Conservation (phyloP, 2,888 invertebrate species). For the Meloe dianella region DNA sequence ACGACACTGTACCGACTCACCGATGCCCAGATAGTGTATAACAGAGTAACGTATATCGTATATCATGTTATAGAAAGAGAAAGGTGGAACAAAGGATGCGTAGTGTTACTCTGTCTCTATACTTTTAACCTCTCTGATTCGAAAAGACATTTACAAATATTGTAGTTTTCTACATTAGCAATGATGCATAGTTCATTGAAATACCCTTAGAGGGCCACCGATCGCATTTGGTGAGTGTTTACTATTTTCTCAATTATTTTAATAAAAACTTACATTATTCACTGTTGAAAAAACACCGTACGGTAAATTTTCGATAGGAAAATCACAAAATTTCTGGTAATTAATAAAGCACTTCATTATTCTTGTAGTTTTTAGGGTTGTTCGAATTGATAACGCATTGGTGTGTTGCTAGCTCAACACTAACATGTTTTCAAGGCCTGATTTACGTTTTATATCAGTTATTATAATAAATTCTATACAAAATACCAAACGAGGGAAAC, state of each 20-base stretch:
- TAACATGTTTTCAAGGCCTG: conserved; percentile 24
- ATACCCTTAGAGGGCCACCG: not conserved
- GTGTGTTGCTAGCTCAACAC: no score
- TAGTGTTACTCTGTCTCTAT: no score
- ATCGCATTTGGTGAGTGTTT: not conserved
- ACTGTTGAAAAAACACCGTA: conserved; percentile 94
- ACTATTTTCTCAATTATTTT: no score
- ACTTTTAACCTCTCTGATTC: no score
- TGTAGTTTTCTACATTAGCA: not conserved
- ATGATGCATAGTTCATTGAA: not conserved
- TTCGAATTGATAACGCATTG: no score
- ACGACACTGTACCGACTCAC: no score
- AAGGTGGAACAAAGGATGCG: no score
- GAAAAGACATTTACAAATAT: no score
- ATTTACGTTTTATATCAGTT: conserved; percentile 20
- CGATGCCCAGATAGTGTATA: no score
- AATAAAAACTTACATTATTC: conserved; percentile 83
- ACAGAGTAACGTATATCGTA: no score
- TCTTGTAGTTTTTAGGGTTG: no score
- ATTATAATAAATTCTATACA: not conserved
- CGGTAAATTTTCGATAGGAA: conserved; percentile 95
- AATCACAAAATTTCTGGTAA: conserved; percentile 77
- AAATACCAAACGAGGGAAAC: conserved; percentile 17
- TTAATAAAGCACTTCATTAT: conserved; percentile 74
- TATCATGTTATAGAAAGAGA: no score